A percentile compares a stretch with the other conserved stretches of the same genome.
Conservation (phyloP, 2,888 invertebrate genomes). For the Rhopalosiphum nymphaeae region DNA sequence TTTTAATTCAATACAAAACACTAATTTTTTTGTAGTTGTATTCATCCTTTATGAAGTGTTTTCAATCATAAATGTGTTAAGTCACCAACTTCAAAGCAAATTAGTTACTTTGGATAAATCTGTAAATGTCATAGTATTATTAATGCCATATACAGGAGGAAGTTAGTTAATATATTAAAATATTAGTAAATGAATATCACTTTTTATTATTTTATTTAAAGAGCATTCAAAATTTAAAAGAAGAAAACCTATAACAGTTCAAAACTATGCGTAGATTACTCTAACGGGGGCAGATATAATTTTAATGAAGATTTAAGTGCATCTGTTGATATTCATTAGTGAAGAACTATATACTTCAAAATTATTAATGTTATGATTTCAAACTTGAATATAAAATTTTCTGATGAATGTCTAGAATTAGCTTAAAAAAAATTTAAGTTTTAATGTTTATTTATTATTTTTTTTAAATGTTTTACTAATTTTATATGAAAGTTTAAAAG, state of each 20-base stretch:
- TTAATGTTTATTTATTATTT: neutral
- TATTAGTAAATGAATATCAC: neutral
- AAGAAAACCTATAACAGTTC: neutral
- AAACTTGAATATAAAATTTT: conserved; percentile 27
- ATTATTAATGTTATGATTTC: conserved; percentile 11
- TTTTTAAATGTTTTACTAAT: neutral
- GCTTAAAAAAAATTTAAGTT: neutral
- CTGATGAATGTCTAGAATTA: neutral
- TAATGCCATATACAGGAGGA: neutral
- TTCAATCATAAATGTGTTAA: conserved; percentile 25
- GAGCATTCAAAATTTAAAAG: neutral
- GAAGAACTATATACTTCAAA: conserved; percentile 2
- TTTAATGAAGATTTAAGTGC: neutral
- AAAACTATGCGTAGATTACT: neutral
- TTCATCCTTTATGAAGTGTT: conserved; percentile 10
- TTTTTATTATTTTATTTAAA: neutral
- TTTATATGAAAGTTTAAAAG: neutral
- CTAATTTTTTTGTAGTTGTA: neutral
- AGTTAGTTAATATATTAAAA: neutral
- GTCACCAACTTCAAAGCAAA: conserved; percentile 24
- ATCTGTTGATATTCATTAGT: neutral
- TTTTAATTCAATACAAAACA: conserved; percentile 2
- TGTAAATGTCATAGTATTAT: neutral
- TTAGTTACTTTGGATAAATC: neutral
- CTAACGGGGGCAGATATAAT: neutral